Percentiles rank a stretch among this genome's conserved stretches.
Conservation (phyloP, 1,140 invertebrate species). For the Rhyzopertha dominica region DNA sequence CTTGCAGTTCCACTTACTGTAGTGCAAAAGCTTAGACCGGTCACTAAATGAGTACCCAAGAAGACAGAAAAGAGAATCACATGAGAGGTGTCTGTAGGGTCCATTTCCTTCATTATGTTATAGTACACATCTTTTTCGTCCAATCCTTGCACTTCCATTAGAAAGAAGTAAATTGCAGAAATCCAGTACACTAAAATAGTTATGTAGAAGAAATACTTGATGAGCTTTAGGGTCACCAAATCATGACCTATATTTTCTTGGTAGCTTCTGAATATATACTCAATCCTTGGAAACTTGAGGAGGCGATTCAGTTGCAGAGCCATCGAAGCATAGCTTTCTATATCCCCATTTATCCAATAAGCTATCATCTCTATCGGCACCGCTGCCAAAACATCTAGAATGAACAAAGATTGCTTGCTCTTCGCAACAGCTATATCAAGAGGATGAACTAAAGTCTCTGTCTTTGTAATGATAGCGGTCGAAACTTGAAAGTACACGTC, state of each 20-base stretch:
- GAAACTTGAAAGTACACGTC: conserved; percentile 22
- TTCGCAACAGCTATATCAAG: conserved; percentile 10
- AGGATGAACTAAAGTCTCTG: conserved; percentile 2
- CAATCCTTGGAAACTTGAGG: conserved; percentile 8
- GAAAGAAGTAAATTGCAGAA: not conserved
- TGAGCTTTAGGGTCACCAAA: not conserved
- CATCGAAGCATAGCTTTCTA: not conserved
- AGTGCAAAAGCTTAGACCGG: too few relatives aligned
- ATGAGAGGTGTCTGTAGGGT: too few relatives aligned
- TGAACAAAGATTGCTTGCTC: not conserved
- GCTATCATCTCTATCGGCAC: conserved; percentile 17
- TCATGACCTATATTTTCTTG: not conserved
- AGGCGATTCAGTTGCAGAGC: not conserved
- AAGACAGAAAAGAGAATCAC: too few relatives aligned
- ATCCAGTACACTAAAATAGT: not conserved
- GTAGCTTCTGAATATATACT: not conserved
- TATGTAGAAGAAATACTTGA: not conserved
- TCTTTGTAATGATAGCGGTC: conserved; percentile 15
- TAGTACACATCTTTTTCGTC: not conserved
- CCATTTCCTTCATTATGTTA: not conserved
- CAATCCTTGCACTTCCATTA: not conserved
- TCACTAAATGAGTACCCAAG: too few relatives aligned
- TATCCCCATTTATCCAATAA: conserved; percentile 9
- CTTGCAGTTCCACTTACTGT: too few relatives aligned
- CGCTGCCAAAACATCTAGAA: conserved; percentile 15